These are phyloP conservation scores for Mimumesa dahlbomi DNA, from an alignment of 2,888 invertebrate genomes.

Conservation along the genomic window DNA sequence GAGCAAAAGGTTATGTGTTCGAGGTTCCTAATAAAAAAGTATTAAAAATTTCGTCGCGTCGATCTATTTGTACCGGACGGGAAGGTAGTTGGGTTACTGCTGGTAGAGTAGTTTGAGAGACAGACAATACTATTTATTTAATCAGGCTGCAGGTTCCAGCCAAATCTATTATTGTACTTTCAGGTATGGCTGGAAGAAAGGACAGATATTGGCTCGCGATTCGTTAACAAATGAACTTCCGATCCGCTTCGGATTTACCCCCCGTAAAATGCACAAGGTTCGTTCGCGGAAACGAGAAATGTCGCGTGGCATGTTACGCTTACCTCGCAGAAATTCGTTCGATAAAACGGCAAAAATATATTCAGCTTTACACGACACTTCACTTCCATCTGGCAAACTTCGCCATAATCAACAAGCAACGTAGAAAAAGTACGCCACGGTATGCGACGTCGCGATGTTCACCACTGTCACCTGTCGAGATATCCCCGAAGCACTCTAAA, in stretches of 20 bases:
- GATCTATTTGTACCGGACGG: slow-evolving; percentile 37
- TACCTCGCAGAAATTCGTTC: slow-evolving; percentile 49
- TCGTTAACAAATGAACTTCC: slow-evolving; percentile 14
- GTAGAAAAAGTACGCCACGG: slow-evolving; percentile 33
- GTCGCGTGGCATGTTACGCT: slow-evolving; percentile 16
- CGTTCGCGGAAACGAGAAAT: background rate
- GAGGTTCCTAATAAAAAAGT: slow-evolving; percentile 22
- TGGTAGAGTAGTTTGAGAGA: slow-evolving; percentile 68
- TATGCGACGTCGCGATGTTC: slow-evolving; percentile 7
- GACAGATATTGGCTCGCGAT: slow-evolving; percentile 50
- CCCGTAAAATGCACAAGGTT: background rate
- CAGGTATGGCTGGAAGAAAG: slow-evolving; percentile 79
- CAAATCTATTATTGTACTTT: slow-evolving; percentile 80
- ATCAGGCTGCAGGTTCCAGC: slow-evolving; percentile 80
- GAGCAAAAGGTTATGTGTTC: slow-evolving; percentile 62
- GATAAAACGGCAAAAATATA: slow-evolving; percentile 34
- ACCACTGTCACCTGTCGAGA: slow-evolving; percentile 35
- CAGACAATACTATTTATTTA: slow-evolving; percentile 76
- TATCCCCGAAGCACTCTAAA: slow-evolving; percentile 26
- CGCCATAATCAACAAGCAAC: slow-evolving; percentile 59
- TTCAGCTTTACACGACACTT: slow-evolving; percentile 60
- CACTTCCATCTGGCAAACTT: slow-evolving; percentile 60
- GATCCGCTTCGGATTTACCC: background rate
- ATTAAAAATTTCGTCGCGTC: slow-evolving; percentile 31
- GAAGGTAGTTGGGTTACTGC: slow-evolving; percentile 54